Percentiles rank a stretch among this genome's conserved stretches.
Evolutionary conservation across 2,888 invertebrate genomes (phyloP).

Genomic region (Pandemis heparana): DNA sequence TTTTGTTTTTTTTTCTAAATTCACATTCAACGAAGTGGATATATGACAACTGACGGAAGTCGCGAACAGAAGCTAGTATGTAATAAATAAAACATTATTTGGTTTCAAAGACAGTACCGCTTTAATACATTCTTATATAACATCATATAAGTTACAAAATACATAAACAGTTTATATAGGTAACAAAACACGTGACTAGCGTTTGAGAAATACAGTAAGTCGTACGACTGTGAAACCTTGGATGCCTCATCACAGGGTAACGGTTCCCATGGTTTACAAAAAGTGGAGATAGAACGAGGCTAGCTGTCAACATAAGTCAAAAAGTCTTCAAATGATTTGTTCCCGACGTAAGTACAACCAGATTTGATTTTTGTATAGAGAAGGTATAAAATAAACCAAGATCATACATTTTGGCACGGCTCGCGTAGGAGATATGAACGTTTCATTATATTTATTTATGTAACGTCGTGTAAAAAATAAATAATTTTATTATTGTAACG

Average conservation of each 20-base stretch:
- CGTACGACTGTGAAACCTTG: conserved; percentile 46
- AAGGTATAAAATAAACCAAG: conserved; percentile 47
- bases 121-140: conserved; percentile 81
- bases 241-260: conserved; percentile 43
- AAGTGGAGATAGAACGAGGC: conserved; percentile 1
- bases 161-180: conserved; percentile 82
- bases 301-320: background rate
- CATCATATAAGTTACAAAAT: conserved; percentile 82
- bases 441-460: conserved; percentile 57
- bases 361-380: conserved; percentile 26
- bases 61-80: too few species aligned
- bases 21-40: too few species aligned
- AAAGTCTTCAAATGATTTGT: conserved; percentile 26
- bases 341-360: conserved; percentile 26
- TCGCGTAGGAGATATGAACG: conserved; percentile 65
- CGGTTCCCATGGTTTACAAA: background rate
- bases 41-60: too few species aligned
- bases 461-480: conserved; percentile 54
- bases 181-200: conserved; percentile 86
- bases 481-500: conserved; percentile 49
- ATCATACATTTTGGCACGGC: conserved; percentile 71
- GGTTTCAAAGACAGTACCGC: conserved; percentile 74
- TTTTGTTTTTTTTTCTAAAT: too few species aligned
- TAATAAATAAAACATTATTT: conserved; percentile 48
- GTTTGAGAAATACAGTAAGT: conserved; percentile 68